Evolutionary conservation across 1,140 invertebrate genomes (phyloP).

Genomic region (Cyphomyrmex costatus): DNA sequence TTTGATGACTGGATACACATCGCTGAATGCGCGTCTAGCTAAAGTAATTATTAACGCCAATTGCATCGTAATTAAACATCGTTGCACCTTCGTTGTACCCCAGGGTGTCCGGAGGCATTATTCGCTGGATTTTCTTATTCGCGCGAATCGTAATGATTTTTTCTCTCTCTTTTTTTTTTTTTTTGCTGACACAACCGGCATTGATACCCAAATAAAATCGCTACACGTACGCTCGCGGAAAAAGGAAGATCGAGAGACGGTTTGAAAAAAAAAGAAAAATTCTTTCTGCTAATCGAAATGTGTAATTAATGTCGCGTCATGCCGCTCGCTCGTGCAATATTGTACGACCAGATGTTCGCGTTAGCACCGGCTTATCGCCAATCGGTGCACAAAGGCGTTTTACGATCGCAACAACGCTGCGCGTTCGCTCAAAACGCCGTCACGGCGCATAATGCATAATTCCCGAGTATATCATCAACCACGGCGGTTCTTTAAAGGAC

Average conservation of each 20-base stretch:
- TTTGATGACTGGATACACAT: slow-evolving; percentile 84
- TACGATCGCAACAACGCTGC: slow-evolving; percentile 12
- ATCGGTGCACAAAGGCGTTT: slow-evolving; percentile 53
- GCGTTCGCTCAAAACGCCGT: neutral
- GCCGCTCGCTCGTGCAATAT: neutral
- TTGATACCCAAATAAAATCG: slow-evolving; percentile 4
- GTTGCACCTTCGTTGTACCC: slow-evolving; percentile 13
- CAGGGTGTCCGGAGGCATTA: slow-evolving; percentile 3
- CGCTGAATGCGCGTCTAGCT: slow-evolving; percentile 78
- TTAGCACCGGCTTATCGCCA: slow-evolving; percentile 40
- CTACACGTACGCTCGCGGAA: neutral
- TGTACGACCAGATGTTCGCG: slow-evolving; percentile 31
- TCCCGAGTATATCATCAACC: slow-evolving; percentile 63
- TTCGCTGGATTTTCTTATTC: slow-evolving; percentile 34
- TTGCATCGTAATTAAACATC: slow-evolving; percentile 82
- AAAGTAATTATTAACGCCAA: slow-evolving; percentile 84
- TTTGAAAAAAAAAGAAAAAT: neutral
- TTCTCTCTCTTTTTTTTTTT: neutral
- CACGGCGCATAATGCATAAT: slow-evolving; percentile 65
- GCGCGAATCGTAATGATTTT: slow-evolving; percentile 34
- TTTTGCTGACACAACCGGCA: neutral
- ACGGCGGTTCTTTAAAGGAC: slow-evolving; percentile 59
- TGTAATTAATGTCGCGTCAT: slow-evolving; percentile 34
- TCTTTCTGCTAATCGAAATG: slow-evolving; percentile 38
- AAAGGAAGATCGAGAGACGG: neutral